Percentiles rank a stretch among this genome's conserved stretches.
These are phyloP conservation scores for Neomonachus schauinslandi DNA, from an alignment of 2,113 vertebrate genomes.

Conservation along the genomic window DNA sequence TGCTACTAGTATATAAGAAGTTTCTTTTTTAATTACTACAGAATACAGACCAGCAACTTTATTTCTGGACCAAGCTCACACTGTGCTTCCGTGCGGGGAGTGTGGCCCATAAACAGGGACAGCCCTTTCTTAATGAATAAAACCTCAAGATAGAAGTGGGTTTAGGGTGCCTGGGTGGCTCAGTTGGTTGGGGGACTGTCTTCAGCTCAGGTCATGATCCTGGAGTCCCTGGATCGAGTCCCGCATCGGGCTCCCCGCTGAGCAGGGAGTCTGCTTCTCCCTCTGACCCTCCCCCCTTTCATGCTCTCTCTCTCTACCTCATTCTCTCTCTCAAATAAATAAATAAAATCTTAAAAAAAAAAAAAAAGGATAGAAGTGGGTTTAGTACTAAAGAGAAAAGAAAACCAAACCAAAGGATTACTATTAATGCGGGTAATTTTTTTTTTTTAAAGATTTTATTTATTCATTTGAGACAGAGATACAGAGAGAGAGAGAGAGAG, in stretches of 20 bases:
- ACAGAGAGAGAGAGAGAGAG: too few relatives aligned
- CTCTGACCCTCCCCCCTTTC: too few relatives aligned
- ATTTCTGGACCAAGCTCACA: slow-evolving; percentile 49
- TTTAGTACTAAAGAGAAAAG: slow-evolving; percentile 6
- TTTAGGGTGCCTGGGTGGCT: background rate
- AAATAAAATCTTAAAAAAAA: too few relatives aligned
- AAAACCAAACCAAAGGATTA: background rate
- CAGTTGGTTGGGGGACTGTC: too few relatives aligned
- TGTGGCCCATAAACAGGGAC: background rate
- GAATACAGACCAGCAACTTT: slow-evolving; percentile 48
- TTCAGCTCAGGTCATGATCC: too few relatives aligned
- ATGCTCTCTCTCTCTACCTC: too few relatives aligned
- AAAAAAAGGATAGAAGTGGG: background rate
- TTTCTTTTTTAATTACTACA: slow-evolving; percentile 79
- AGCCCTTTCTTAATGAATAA: background rate
- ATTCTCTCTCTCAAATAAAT: too few relatives aligned
- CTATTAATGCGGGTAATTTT: background rate
- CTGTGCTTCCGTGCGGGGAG: background rate
- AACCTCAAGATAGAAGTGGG: background rate
- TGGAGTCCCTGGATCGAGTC: too few relatives aligned
- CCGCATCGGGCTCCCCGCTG: too few relatives aligned
- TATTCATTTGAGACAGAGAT: too few relatives aligned
- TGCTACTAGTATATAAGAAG: slow-evolving; percentile 61
- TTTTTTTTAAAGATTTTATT: too few relatives aligned
- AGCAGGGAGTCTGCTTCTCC: too few relatives aligned